These are phyloP conservation scores for Sminthurinus aureus DNA, from an alignment of 2,888 invertebrate species.

Conservation along the genomic window DNA sequence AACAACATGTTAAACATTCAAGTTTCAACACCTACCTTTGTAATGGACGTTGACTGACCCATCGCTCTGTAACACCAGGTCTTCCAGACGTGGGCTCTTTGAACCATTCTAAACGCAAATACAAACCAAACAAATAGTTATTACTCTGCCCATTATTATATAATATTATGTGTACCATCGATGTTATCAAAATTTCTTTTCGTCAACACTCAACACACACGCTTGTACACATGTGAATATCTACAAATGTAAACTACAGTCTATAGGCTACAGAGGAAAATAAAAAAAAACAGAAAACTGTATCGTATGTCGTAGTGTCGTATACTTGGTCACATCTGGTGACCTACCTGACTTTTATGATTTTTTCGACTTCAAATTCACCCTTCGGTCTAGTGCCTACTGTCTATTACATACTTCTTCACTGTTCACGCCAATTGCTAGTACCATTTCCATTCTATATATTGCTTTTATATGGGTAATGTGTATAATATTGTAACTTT, in stretches of 20 bases:
- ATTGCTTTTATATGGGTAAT: too few species aligned
- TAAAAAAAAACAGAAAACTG: slow-evolving; percentile 17
- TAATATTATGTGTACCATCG: too few species aligned
- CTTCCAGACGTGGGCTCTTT: slow-evolving; percentile 68
- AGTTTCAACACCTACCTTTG: slow-evolving; percentile 71
- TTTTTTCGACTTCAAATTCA: not conserved
- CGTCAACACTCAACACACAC: too few species aligned
- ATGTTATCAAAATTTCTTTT: too few species aligned
- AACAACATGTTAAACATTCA: not conserved
- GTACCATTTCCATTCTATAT: too few species aligned
- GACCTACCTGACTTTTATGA: not conserved
- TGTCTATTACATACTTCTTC: not conserved
- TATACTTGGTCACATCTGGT: not conserved
- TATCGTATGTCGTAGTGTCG: too few species aligned
- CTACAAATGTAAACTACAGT: not conserved
- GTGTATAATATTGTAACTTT: too few species aligned
- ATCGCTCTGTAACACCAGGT: slow-evolving; percentile 79
- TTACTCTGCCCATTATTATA: too few species aligned
- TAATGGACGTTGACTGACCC: slow-evolving; percentile 85
- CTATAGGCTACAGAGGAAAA: not conserved
- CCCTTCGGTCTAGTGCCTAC: not conserved
- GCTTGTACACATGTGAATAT: too few species aligned
- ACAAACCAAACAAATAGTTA: not conserved
- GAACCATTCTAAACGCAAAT: slow-evolving; percentile 46
- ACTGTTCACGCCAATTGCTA: not conserved